Base-by-base conservation (phyloP, 1,140 invertebrate genomes). In the Hypothenemus hampei region DNA sequence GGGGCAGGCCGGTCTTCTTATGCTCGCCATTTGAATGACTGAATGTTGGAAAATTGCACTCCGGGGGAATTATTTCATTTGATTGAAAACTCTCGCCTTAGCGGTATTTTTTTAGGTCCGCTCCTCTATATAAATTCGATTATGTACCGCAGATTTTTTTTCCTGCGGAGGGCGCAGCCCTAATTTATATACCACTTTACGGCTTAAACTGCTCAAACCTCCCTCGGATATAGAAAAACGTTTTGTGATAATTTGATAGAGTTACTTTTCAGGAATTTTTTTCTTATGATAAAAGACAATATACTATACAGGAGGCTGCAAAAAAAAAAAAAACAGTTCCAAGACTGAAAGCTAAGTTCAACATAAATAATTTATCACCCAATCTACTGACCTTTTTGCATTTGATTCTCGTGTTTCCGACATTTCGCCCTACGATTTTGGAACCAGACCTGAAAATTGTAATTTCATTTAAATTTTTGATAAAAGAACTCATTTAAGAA, bases 351-450 rank as follows among this genome's bases (percentile, higher is more conserved):
- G n/a, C 6, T 29, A 29, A 7, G 6, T 10, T 21, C 18, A 41
- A 4, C 16, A 10, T 5, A 20, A 10, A 20, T 41, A 19, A 41
- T 13, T 41, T 16, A 41, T 4, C 6, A n/a, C 26, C 13, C 5
- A 45, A 7, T n/a, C n/a, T 46, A 54, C 51, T 70, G 73, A 87
- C 87, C 92, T 88, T 96, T 96, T 68, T 95, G 92, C 77, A 95
- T 83, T 73, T 96, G 93, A 73, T 91, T 96, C 70, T 97, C 93
- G 66, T 96, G 93, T 74, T 97, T 97, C 49, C 93, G 78, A 70
- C 92, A 96, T 75, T 97, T 97, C 1, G 93, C 93, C 63, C 93
- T 77, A 65, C 93, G 77, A 70, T 97, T 97, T 78, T 97, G 93
- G 75, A 97, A 97, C 93, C 93, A 97, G 51, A 93, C 91, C 88